Evolutionary conservation across 1,140 invertebrate species (phyloP), one percentile per base, ranked within the genome.

Genomic region (Caligus rogercresseyi): DNA sequence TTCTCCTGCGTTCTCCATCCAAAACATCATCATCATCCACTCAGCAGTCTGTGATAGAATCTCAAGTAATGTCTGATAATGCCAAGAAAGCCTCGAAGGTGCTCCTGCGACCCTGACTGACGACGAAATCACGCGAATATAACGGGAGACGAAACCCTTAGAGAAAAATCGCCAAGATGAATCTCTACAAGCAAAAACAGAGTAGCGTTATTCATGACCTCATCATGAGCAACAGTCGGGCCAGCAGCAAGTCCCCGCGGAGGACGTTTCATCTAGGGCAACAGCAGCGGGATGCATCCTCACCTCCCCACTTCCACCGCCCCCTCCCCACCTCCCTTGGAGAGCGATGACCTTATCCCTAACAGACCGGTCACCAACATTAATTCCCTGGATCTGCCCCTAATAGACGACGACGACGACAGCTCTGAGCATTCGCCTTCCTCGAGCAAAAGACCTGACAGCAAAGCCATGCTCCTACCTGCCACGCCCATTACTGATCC

Each of bases 401-500:
- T 3, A 2, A 20, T 56, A 13, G 54, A 18, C 54, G 2, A 20
- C 1, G 19, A 20, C 2, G 24, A 56, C 4, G 4, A 7, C 53
- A 16, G 15, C 14, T 23, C 54, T 21, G 20, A 54, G 11, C 4
- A 20, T 15, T 60, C 57, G 1, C 23, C 57, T 25, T n/a, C 24
- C 3, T 18, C 18, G 18, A 24, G 18, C n/a, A 60, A 26, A 25
- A 23, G 20, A 2, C 16, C 21, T 20, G 16, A 16, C n/a, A n/a
- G n/a, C 21, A n/a, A 16, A 15, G 23, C 25, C 16, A 20, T 55
- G 11, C 16, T n/a, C 7, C 57, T 60, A 2, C 57, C 57, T 1
- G 57, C 24, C 23, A 60, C 57, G 2, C 57, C 57, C 3, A 26
- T 60, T n/a, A 60, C 57, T 18, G 26, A 60, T 60, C 57, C 57